Evolutionary conservation across 1,140 invertebrate species (phyloP).

Genomic region (Caenorhabditis brenneri): DNA sequence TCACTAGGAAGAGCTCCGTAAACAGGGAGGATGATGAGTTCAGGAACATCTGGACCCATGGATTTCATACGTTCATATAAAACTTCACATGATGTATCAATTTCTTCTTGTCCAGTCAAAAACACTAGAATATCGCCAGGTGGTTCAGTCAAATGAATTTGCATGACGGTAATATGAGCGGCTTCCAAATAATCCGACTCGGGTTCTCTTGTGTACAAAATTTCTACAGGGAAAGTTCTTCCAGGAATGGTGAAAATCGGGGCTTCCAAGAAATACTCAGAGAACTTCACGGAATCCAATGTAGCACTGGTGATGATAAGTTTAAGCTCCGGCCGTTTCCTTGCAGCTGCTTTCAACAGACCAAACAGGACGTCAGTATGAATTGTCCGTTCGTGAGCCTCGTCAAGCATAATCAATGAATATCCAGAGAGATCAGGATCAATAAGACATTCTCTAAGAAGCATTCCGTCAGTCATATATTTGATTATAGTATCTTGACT

Average conservation of each 20-base stretch:
- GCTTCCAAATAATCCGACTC: constrained; percentile 99
- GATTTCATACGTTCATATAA: constrained; percentile 98
- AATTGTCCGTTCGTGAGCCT: constrained; percentile 96
- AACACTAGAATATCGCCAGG: constrained; percentile 91
- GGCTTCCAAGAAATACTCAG: constrained; percentile 73
- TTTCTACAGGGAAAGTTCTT: constrained; percentile 92
- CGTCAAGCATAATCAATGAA: constrained; percentile 97
- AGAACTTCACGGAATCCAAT: constrained; percentile 75
- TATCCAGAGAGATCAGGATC: constrained; percentile 87
- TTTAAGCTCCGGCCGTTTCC: constrained; percentile 76
- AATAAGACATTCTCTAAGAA: constrained; percentile 93
- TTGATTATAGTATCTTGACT: constrained; percentile 96
- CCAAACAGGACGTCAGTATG: constrained; percentile 97
- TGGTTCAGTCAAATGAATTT: constrained; percentile 96
- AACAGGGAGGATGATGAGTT: constrained; percentile 94
- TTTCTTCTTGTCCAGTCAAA: constrained; percentile 92
- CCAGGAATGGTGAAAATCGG: constrained; percentile 96
- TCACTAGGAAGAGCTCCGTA: constrained; percentile 98
- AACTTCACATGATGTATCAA: constrained; percentile 98
- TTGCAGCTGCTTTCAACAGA: constrained; percentile 78
- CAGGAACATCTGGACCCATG: constrained; percentile 92
- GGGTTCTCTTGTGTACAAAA: constrained; percentile 96
- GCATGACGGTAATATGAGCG: constrained; percentile 96
- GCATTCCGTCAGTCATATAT: constrained; percentile 99
- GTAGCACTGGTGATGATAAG: constrained; percentile 74